Evolutionary conservation across 2,113 vertebrate genomes (phyloP).

Genomic region (Turnix velox): DNA sequence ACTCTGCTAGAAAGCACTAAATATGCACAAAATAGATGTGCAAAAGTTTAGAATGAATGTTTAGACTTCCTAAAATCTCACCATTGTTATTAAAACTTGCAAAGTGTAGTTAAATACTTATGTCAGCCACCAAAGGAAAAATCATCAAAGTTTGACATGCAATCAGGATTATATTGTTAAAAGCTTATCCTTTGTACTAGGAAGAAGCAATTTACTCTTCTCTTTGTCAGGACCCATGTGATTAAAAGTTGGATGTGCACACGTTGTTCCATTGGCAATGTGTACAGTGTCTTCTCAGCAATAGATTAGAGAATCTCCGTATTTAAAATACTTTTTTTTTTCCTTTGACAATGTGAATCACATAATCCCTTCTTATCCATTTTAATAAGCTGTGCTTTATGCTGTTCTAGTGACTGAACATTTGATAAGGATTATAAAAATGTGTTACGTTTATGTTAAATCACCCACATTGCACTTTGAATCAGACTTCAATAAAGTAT

Average conservation of each 20-base stretch:
- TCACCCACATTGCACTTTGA: conserved; percentile 3
- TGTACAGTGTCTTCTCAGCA: conserved; percentile 18
- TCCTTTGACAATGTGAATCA: conserved; percentile 26
- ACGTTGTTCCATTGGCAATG: neutral
- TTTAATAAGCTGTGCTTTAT: conserved; percentile 57
- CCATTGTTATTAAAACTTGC: neutral
- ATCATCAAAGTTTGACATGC: neutral
- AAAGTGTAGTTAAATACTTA: conserved; percentile 10
- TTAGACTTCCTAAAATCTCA: neutral
- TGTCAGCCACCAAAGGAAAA: neutral
- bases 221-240: conserved; percentile 24
- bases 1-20: neutral
- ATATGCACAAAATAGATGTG: neutral
- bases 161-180: conserved; percentile 30
- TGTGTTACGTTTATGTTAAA: conserved; percentile 50
- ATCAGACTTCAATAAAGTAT: neutral
- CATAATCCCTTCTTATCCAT: conserved; percentile 52
- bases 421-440: conserved; percentile 69
- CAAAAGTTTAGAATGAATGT: neutral
- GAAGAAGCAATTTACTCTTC: neutral
- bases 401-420: conserved; percentile 45
- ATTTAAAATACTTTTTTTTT: conserved; percentile 38
- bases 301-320: conserved; percentile 54
- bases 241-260: conserved; percentile 15
- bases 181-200: neutral